These are phyloP conservation scores for Oryzias javanicus DNA, from an alignment of 2,113 vertebrate genomes.

Conservation along the genomic window DNA sequence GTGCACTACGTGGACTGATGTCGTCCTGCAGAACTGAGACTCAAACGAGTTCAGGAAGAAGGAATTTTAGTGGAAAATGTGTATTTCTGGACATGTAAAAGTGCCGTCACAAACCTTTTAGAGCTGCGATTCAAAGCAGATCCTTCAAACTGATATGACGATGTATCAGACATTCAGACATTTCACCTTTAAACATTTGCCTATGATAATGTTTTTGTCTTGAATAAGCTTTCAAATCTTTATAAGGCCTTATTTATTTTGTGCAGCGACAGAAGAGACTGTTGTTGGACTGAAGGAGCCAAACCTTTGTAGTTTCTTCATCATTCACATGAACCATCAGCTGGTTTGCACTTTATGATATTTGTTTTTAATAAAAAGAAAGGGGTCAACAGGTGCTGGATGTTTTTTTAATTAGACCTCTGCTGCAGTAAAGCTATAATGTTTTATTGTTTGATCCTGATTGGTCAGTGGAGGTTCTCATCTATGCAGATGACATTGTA, in stretches of 20 bases:
- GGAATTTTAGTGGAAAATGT: not conserved
- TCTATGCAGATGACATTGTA: too few species aligned
- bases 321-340: not conserved
- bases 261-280: not conserved
- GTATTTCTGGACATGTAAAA: slow-evolving; percentile 7
- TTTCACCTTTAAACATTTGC: too few species aligned
- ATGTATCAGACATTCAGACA: too few species aligned
- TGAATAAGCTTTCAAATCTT: not conserved
- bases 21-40: not conserved
- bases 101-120: not conserved
- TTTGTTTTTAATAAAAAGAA: slow-evolving; percentile 9
- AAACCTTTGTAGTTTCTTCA: slow-evolving; percentile 1
- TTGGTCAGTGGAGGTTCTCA: too few species aligned
- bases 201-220: not conserved
- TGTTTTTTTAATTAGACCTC: not conserved
- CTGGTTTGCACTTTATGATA: not conserved
- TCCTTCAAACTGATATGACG: too few species aligned
- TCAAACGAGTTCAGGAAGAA: not conserved
- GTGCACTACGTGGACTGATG: slow-evolving; percentile 80
- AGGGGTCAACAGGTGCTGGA: not conserved
- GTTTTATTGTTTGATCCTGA: not conserved
- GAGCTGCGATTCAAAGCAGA: too few species aligned
- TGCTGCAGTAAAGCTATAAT: not conserved
- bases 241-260: not conserved
- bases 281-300: not conserved